Evolutionary conservation across 2,888 invertebrate species (phyloP).

Genomic region (Plebejus anna): DNA sequence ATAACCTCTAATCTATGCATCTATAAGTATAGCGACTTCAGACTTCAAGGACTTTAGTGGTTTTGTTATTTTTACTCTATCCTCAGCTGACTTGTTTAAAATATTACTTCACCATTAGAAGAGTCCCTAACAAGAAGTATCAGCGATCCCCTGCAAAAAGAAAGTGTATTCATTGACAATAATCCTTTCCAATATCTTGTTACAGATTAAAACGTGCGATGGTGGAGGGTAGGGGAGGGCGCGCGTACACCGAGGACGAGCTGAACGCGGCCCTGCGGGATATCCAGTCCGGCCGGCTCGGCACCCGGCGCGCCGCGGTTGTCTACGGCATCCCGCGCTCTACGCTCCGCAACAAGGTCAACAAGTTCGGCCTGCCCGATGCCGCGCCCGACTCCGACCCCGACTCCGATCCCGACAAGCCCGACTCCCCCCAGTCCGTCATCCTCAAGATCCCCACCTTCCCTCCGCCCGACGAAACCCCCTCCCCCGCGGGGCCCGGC

Average conservation of each 20-base stretch:
- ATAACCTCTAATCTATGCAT: background rate
- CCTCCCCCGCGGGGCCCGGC: slow-evolving; percentile 68
- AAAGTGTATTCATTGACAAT: background rate
- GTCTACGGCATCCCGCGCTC: slow-evolving; percentile 98
- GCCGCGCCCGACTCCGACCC: slow-evolving; percentile 81
- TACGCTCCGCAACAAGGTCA: slow-evolving; percentile 96
- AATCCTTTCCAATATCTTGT: slow-evolving; percentile 45
- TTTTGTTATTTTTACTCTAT: no score
- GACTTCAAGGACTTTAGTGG: no score
- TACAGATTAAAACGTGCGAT: slow-evolving; percentile 67
- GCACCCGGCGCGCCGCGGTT: slow-evolving; percentile 95
- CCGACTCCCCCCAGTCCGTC: slow-evolving; percentile 83
- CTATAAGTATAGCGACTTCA: no score
- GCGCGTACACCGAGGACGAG: slow-evolving; percentile 97
- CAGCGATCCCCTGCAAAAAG: background rate
- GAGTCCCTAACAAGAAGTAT: background rate
- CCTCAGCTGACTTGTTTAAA: no score
- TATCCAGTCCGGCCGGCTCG: slow-evolving; percentile 95
- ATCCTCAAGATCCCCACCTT: slow-evolving; percentile 97
- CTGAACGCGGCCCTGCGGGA: slow-evolving; percentile 95
- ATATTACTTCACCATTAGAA: background rate
- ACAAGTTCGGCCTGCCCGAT: slow-evolving; percentile 86
- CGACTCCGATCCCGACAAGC: slow-evolving; percentile 65
- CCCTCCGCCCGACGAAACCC: slow-evolving; percentile 80
- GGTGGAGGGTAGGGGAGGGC: slow-evolving; percentile 79